Conservation (phyloP, 1,140 invertebrate species). For the Tetramorium simillimum region DNA sequence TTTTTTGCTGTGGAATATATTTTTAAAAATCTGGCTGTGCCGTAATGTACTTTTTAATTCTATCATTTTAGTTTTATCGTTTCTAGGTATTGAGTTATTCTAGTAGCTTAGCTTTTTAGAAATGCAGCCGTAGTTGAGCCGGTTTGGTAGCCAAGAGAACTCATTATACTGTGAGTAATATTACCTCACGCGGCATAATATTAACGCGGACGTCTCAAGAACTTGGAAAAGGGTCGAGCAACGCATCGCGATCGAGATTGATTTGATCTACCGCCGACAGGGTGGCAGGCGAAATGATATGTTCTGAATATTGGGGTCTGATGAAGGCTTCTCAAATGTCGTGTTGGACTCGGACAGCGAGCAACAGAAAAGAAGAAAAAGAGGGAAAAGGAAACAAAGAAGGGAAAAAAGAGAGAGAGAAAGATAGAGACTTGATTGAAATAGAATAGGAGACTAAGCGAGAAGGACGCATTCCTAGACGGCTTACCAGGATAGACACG, state of each 20-base stretch:
- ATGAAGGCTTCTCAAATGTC: conserved; percentile 73
- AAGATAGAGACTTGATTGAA: conserved; percentile 52
- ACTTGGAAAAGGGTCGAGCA: conserved; percentile 55
- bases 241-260: conserved; percentile 56
- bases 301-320: conserved; percentile 62
- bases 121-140: conserved; percentile 23
- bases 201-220: conserved; percentile 58
- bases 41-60: not conserved
- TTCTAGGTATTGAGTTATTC: conserved; percentile 21
- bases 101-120: not conserved
- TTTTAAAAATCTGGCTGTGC: not conserved
- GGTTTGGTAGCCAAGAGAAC: conserved; percentile 30
- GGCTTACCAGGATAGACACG: conserved; percentile 79
- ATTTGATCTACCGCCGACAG: conserved; percentile 62
- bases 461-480: conserved; percentile 80
- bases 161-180: conserved; percentile 48
- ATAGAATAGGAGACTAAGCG: conserved; percentile 59
- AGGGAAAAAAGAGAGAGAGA: not conserved
- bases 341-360: conserved; percentile 48
- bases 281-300: conserved; percentile 47
- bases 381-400: not conserved
- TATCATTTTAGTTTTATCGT: not conserved
- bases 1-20: not conserved
- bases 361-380: not conserved
- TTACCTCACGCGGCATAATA: conserved; percentile 51